phyloP scores from a whole-genome alignment of 2,888 invertebrate genomes.

The Calliphora vomitoria region DNA sequence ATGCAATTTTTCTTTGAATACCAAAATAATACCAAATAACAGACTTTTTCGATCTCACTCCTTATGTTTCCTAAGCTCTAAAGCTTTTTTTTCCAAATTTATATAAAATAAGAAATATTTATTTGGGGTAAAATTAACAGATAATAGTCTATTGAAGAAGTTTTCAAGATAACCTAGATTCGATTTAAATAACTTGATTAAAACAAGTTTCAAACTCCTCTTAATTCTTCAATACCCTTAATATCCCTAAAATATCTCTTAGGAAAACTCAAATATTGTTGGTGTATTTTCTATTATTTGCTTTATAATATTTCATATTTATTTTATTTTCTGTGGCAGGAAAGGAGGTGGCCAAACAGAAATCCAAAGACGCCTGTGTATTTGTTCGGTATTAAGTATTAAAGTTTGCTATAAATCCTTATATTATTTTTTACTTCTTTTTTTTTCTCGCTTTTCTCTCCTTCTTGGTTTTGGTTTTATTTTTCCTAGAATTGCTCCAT shows the following conservation, averaged over 20 bases:
- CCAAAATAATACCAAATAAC: too few relatives aligned
- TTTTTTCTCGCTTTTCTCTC: not conserved
- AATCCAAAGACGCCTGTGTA: not conserved
- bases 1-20: too few relatives aligned
- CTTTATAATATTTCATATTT: conserved; percentile 54
- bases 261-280: not conserved
- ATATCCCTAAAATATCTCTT: not conserved
- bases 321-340: not conserved
- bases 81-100: too few relatives aligned
- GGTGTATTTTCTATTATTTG: conserved; percentile 10
- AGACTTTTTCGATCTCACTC: too few relatives aligned
- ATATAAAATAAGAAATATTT: too few relatives aligned
- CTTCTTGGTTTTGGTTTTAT: conserved; percentile 4
- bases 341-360: not conserved
- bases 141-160: too few relatives aligned
- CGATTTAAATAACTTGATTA: too few relatives aligned
- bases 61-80: too few relatives aligned
- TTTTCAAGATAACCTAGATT: too few relatives aligned
- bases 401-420: conserved; percentile 52
- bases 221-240: too few relatives aligned
- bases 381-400: conserved; percentile 35
- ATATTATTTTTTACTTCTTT: conserved; percentile 4
- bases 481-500: conserved; percentile 59
- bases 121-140: too few relatives aligned
- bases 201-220: not conserved